phyloP scores from a whole-genome alignment of 2,888 invertebrate genomes.

The Drosophila kanekoi region DNA sequence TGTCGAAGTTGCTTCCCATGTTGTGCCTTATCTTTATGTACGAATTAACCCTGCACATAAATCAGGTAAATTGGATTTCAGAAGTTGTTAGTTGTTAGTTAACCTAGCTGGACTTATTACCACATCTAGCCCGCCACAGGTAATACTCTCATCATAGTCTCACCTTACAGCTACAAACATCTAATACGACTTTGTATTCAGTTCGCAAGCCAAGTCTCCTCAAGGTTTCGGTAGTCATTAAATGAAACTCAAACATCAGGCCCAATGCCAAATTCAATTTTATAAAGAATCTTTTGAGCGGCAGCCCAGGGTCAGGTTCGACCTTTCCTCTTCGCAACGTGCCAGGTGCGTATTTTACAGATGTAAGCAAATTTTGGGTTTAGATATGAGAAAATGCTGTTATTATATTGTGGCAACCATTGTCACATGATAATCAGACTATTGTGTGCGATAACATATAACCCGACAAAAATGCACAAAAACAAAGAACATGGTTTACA shows the following conservation, averaged over 20 bases:
- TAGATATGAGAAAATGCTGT: constrained; percentile 74
- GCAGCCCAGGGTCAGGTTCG: background rate
- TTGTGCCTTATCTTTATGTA: constrained; percentile 72
- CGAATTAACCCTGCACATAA: constrained; percentile 70
- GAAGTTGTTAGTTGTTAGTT: constrained; percentile 24
- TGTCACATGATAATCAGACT: constrained; percentile 75
- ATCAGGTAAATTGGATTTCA: constrained; percentile 71
- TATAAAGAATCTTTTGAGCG: constrained; percentile 1
- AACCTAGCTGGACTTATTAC: background rate
- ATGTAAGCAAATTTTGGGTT: too few relatives aligned
- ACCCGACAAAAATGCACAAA: constrained; percentile 14
- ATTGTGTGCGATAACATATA: constrained; percentile 55
- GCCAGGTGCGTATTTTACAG: too few relatives aligned
- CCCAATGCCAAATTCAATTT: background rate
- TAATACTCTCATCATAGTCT: too few relatives aligned
- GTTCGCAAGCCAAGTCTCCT: background rate
- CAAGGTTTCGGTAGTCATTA: background rate
- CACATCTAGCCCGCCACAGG: background rate
- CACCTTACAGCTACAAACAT: background rate
- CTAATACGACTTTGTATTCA: background rate
- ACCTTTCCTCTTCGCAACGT: too few relatives aligned
- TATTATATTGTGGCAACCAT: constrained; percentile 77
- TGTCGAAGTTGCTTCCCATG: constrained; percentile 42
- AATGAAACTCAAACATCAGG: constrained; percentile 7
- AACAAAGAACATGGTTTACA: constrained; percentile 39